A percentile compares a stretch with the other conserved stretches of the same genome.
phyloP scores from a whole-genome alignment of 2,113 vertebrate species.

The Heterocephalus glaber region DNA sequence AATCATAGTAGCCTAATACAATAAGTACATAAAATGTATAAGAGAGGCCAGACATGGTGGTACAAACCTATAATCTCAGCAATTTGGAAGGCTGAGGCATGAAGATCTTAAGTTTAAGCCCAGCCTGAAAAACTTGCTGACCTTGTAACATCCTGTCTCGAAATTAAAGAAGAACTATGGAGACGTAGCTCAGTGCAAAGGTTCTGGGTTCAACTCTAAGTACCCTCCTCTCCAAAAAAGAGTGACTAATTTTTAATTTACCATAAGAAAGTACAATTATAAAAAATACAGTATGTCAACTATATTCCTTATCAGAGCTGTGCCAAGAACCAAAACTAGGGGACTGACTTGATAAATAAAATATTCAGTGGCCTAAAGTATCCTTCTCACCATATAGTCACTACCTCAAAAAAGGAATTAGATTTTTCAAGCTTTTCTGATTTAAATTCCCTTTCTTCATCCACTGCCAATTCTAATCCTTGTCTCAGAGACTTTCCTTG shows the following conservation, averaged over 20 bases:
- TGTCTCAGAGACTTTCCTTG: neutral
- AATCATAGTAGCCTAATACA: neutral
- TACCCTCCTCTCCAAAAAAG: neutral
- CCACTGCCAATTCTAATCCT: neutral
- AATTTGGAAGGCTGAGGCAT: neutral
- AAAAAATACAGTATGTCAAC: neutral
- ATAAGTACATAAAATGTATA: neutral
- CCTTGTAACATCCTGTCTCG: neutral
- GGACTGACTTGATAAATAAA: neutral
- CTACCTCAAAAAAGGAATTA: neutral
- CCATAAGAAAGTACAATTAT: neutral
- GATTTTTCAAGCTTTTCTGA: neutral
- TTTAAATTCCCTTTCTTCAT: neutral
- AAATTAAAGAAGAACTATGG: neutral
- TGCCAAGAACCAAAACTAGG: constrained; percentile 25
- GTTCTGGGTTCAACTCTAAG: neutral
- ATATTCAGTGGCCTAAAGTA: neutral
- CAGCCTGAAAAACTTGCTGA: neutral
- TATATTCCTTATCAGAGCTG: neutral
- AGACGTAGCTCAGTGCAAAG: neutral
- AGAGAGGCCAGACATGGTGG: neutral
- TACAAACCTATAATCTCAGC: neutral
- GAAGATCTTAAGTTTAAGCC: neutral
- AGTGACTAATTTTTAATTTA: neutral
- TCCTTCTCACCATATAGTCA: neutral